These are phyloP conservation scores for Scaptomyza graminum DNA, from an alignment of 1,140 invertebrate species.

Conservation along the genomic window DNA sequence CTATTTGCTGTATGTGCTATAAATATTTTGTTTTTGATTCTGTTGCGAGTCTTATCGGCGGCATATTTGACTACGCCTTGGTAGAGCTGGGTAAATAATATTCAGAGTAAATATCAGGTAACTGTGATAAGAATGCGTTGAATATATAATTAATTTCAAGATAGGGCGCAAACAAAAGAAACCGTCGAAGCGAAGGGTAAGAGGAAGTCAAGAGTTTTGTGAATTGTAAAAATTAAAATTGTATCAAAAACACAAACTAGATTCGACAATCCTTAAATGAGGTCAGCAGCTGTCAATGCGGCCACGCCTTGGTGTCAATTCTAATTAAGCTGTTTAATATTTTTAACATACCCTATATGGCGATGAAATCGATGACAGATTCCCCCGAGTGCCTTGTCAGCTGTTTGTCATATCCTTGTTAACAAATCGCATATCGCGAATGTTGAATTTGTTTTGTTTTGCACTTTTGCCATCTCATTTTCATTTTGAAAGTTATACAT, in stretches of 20 bases:
- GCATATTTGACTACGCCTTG: constrained; percentile 38
- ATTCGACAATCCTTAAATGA: constrained; percentile 1
- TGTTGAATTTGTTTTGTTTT: background rate
- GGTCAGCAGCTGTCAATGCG: constrained; percentile 42
- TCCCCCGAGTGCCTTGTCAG: constrained; percentile 51
- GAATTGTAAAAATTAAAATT: no score
- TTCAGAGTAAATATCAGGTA: constrained; percentile 60
- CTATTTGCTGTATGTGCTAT: constrained; percentile 11
- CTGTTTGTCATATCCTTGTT: constrained; percentile 68
- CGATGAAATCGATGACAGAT: constrained; percentile 39
- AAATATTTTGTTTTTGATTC: constrained; percentile 16
- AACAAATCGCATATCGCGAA: constrained; percentile 17
- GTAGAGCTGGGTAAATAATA: constrained; percentile 36
- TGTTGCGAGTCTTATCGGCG: constrained; percentile 53
- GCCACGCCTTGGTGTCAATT: constrained; percentile 16
- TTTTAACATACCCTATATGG: constrained; percentile 23
- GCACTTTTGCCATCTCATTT: constrained; percentile 44
- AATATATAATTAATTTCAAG: constrained; percentile 49
- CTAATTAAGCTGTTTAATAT: constrained; percentile 63
- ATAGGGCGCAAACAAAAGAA: constrained; percentile 21
- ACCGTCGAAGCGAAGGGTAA: background rate
- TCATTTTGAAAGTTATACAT: constrained; percentile 65
- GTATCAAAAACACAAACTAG: no score
- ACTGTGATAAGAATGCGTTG: constrained; percentile 47
- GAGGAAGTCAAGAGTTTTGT: background rate